phyloP scores from a whole-genome alignment of 2,888 invertebrate species.

The Melanostoma mellinum region DNA sequence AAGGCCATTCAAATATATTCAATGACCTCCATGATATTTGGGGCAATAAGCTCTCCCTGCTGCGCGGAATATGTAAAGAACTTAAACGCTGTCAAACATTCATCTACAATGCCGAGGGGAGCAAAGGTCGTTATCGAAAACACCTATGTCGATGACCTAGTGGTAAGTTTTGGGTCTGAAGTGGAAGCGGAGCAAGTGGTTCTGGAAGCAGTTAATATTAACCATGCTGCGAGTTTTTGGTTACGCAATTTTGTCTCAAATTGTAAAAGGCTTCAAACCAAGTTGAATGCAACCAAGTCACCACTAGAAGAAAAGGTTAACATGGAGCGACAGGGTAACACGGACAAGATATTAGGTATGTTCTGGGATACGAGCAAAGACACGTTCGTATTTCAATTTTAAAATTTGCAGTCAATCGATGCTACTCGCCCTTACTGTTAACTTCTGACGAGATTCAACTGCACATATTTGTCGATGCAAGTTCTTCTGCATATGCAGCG shows the following conservation, averaged over 20 bases:
- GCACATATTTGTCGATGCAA: conserved; percentile 48
- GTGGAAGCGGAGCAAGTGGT: conserved; percentile 75
- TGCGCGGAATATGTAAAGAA: conserved; percentile 76
- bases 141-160: conserved; percentile 67
- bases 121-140: conserved; percentile 54
- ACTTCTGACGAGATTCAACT: not conserved
- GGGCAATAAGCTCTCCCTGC: conserved; percentile 72
- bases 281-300: not conserved
- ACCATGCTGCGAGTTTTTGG: conserved; percentile 1
- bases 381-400: conserved; percentile 65
- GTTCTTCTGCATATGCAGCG: conserved; percentile 40
- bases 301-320: not conserved
- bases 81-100: conserved; percentile 71
- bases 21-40: conserved; percentile 61
- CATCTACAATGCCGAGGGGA: conserved; percentile 55
- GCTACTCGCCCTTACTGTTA: not conserved
- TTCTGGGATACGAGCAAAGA: conserved; percentile 68
- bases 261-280: conserved; percentile 9
- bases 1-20: conserved; percentile 7
- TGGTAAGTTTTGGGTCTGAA: conserved; percentile 74
- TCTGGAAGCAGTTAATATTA: conserved; percentile 1
- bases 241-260: conserved; percentile 68
- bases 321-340: conserved; percentile 9
- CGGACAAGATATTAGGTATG: conserved; percentile 70
- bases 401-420: not conserved